Base-by-base conservation (phyloP, 2,797 vertebrate genomes). In the Sebastiscus tertius region DNA sequence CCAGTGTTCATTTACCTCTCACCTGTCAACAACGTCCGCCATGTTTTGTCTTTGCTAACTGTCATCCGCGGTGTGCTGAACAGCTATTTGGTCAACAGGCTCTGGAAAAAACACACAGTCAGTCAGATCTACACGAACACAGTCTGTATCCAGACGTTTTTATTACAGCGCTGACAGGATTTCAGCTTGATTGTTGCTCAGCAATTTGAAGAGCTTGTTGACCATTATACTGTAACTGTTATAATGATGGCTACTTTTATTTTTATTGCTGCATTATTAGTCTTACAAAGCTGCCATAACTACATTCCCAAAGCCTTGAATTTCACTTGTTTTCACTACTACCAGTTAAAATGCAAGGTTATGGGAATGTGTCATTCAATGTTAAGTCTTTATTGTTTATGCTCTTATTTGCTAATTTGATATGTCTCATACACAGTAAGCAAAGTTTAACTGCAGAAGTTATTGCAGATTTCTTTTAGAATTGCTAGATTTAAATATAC, bases 81-180 rank as follows among this genome's bases (percentile, higher is more conserved):
- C 86, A 83, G 79, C 85, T 82, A 12, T 72, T 83, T 94, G 90
- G 93, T 95, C 93, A 94, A 92, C 93, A 92, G 93, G 93, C 93
- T 94, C 91, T 81, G 64, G 49, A 73, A 20, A 27, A 65, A 61
- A 46, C 4, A 74, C 24, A 71, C 34, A 56, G 20, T n/a, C 3
- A 72, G 36, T 77, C 18, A 55, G 16, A 72, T 29, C 26, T 10
- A 61, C 16, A 68, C 0, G 1, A 58, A 55, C 4, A 29, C 33
- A 77, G 56, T 61, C 42, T 42, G 42, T 52, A 27, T 71, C 33
- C 34, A 56, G 63, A n/a, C 0, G 10, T 7, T 4, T 27, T 42
- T 26, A 22, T 49, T 26, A 22, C 7, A 60, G 29, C 56, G 34
- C 55, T 52, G 11, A 56, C 65, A 49, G 52, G 6, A 63, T 72